phyloP scores from a whole-genome alignment of 2,797 vertebrate species.

The Oryzias dopingdopingensis region DNA sequence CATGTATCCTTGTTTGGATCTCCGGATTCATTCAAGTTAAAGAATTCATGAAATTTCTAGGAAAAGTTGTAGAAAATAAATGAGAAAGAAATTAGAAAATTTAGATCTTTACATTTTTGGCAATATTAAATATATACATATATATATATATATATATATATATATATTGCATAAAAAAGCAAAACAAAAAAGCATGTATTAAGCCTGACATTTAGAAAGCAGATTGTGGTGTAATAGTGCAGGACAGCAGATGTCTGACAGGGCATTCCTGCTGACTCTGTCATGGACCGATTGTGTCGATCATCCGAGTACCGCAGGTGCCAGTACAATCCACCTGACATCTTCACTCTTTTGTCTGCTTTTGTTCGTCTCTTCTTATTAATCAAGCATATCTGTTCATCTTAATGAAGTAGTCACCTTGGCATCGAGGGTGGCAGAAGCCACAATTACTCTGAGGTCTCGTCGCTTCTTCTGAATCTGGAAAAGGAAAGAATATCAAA shows the following conservation, averaged over 20 bases:
- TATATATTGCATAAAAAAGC: not conserved
- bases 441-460: conserved; percentile 92
- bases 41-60: conserved; percentile 98
- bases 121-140: not conserved
- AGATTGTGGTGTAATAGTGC: conserved; percentile 28
- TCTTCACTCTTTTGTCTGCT: conserved; percentile 27
- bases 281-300: conserved; percentile 43
- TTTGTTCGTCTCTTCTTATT: conserved; percentile 32
- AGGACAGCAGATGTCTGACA: conserved; percentile 43
- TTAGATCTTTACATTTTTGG: not conserved
- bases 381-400: conserved; percentile 56
- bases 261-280: conserved; percentile 46
- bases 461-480: conserved; percentile 96
- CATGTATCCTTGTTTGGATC: conserved; percentile 94
- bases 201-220: conserved; percentile 12
- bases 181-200: not conserved
- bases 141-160: not conserved
- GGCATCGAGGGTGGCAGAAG: conserved; percentile 96
- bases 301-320: conserved; percentile 43
- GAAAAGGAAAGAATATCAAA: conserved; percentile 1
- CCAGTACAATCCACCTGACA: conserved; percentile 47
- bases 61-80: not conserved
- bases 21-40: conserved; percentile 91
- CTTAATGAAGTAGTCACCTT: conserved; percentile 82
- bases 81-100: not conserved